A percentile compares a stretch with the other conserved stretches of the same genome.
Conservation (phyloP, 2,797 vertebrate genomes). For the Mico argentatus region DNA sequence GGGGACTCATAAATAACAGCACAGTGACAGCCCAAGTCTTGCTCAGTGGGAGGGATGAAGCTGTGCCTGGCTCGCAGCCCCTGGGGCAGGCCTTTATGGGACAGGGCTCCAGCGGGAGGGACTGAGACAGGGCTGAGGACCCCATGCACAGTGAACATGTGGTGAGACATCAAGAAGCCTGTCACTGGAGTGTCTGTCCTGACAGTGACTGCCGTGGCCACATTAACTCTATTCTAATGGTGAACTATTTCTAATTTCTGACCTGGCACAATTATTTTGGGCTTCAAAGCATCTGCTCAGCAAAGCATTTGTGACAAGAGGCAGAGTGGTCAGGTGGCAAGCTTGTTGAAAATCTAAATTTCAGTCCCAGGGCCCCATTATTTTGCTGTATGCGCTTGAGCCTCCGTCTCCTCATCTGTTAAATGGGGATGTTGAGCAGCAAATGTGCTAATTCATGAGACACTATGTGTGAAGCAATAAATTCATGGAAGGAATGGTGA, state of each 20-base stretch:
- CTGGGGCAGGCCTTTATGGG: constrained; percentile 58
- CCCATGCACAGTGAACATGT: not conserved
- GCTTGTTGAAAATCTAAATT: not conserved
- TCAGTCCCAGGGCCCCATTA: not conserved
- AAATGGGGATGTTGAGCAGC: constrained; percentile 61
- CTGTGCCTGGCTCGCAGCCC: not conserved
- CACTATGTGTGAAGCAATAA: constrained; percentile 35
- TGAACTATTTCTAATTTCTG: not conserved
- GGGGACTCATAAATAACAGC: constrained; percentile 80
- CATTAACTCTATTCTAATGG: not conserved
- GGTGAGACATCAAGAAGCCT: not conserved
- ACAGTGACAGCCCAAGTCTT: constrained; percentile 72
- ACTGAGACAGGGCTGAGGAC: not conserved
- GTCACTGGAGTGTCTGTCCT: not conserved
- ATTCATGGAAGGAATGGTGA: constrained; percentile 39
- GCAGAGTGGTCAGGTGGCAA: rapidly evolving
- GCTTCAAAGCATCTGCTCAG: not conserved
- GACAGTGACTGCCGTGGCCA: not conserved
- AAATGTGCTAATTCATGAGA: not conserved
- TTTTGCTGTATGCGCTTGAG: not conserved
- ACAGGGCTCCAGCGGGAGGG: constrained; percentile 46
- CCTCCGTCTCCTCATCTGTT: constrained; percentile 54
- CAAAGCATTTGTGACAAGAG: not conserved
- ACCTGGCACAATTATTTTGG: not conserved
- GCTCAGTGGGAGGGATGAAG: constrained; percentile 70